These are phyloP conservation scores for Sebastes ruberrimus DNA, from an alignment of 2,797 vertebrate species.

Conservation along the genomic window DNA sequence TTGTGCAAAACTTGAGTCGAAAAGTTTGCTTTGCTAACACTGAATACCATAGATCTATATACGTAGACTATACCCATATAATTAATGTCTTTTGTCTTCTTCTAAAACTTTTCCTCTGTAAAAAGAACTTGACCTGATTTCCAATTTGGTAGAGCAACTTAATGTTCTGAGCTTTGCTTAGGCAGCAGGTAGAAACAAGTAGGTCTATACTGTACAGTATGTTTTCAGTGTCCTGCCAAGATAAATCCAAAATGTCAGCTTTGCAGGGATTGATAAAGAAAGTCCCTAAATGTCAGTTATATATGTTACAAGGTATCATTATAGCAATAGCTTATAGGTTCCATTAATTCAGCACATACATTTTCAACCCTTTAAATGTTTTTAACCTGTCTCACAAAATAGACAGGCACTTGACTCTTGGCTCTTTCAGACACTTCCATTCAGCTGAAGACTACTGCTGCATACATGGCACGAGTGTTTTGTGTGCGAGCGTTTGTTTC, in stretches of 20 bases:
- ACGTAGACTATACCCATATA: neutral
- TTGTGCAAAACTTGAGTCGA: neutral
- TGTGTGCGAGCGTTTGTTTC: neutral
- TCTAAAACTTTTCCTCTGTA: neutral
- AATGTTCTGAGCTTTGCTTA: conserved; percentile 4
- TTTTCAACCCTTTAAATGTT: neutral
- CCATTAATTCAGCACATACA: neutral
- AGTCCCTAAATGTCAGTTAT: neutral
- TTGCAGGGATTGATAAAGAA: neutral
- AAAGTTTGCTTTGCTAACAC: neutral
- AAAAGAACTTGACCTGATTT: conserved; percentile 34
- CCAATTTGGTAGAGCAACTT: neutral
- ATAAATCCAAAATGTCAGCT: neutral
- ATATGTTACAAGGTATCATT: neutral
- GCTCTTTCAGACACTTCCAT: neutral
- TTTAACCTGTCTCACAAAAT: neutral
- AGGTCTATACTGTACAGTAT: neutral
- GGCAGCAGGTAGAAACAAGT: neutral
- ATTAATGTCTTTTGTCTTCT: neutral
- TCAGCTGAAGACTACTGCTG: too few species aligned
- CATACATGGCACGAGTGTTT: too few species aligned
- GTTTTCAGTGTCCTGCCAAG: neutral
- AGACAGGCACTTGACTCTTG: neutral
- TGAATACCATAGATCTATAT: neutral
- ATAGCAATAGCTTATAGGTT: neutral